Evolutionary conservation across 2,888 invertebrate species (phyloP).

Genomic region (Oligia fasciuncula): DNA sequence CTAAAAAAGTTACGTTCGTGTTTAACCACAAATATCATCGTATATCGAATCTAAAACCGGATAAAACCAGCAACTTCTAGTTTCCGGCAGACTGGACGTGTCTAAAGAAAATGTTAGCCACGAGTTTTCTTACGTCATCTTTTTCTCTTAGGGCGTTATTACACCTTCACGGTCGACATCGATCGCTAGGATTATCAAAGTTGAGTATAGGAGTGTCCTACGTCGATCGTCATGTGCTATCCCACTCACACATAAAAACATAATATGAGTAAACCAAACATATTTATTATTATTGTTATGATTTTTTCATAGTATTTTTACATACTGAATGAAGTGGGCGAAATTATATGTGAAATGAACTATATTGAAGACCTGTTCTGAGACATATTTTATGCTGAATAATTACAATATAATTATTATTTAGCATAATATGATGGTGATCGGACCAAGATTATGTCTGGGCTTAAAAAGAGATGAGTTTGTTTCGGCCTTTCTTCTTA

Average conservation of each 20-base stretch:
- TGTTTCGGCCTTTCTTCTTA: no score
- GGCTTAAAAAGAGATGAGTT: no score
- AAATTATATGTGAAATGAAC: neutral
- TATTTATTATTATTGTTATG: no score
- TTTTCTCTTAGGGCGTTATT: slow-evolving; percentile 1
- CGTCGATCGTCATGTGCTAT: neutral
- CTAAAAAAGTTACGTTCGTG: slow-evolving; percentile 3
- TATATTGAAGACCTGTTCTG: neutral
- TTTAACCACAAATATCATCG: slow-evolving; percentile 7
- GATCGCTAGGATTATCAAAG: neutral
- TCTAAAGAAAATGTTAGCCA: slow-evolving; percentile 26
- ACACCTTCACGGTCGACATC: neutral
- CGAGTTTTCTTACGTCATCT: slow-evolving; percentile 24
- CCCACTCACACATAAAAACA: no score
- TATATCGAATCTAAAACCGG: slow-evolving; percentile 11
- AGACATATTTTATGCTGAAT: no score
- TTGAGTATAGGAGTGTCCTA: neutral
- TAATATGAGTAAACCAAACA: no score
- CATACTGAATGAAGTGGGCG: neutral
- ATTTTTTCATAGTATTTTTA: neutral
- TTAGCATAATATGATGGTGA: no score
- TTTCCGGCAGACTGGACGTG: slow-evolving; percentile 42
- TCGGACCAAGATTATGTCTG: no score
- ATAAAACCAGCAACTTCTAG: slow-evolving; percentile 15
- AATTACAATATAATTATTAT: no score